Evolutionary conservation across 2,888 invertebrate species (phyloP).

Genomic region (Sussaba pulchella): DNA sequence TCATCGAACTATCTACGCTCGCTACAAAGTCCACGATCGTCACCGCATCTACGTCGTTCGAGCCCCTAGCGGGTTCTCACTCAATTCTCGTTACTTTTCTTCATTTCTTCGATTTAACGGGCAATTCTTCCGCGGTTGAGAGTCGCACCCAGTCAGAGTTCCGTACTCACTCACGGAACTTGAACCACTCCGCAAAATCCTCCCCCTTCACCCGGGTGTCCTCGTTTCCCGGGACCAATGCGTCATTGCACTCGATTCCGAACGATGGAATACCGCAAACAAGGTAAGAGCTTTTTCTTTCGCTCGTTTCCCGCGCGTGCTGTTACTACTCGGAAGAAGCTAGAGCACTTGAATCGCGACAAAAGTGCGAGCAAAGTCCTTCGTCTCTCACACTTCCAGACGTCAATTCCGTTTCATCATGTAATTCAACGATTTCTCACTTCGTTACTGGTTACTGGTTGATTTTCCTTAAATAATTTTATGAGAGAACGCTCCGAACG

Average conservation of each 20-base stretch:
- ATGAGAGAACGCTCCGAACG: background rate
- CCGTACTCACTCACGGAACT: conserved; percentile 39
- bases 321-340: conserved; percentile 11
- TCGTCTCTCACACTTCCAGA: background rate
- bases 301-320: conserved; percentile 12
- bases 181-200: conserved; percentile 33
- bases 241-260: conserved; percentile 44
- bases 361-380: conserved; percentile 1
- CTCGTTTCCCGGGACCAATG: background rate
- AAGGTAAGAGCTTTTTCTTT: conserved; percentile 54
- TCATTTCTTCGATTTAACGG: conserved; percentile 61
- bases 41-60: background rate
- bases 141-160: conserved; percentile 31
- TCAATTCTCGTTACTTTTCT: conserved; percentile 54
- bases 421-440: conserved; percentile 11
- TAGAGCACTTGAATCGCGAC: background rate
- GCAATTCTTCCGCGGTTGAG: conserved; percentile 52
- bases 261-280: conserved; percentile 38
- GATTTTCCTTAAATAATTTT: background rate
- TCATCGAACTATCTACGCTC: background rate
- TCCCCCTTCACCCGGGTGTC: background rate
- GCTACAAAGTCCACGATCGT: conserved; percentile 2
- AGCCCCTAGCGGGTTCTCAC: conserved; percentile 16
- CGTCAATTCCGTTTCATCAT: conserved; percentile 9
- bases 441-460: background rate